Evolutionary conservation across 2,797 vertebrate species (phyloP).

Genomic region (Typhlichthys subterraneus): DNA sequence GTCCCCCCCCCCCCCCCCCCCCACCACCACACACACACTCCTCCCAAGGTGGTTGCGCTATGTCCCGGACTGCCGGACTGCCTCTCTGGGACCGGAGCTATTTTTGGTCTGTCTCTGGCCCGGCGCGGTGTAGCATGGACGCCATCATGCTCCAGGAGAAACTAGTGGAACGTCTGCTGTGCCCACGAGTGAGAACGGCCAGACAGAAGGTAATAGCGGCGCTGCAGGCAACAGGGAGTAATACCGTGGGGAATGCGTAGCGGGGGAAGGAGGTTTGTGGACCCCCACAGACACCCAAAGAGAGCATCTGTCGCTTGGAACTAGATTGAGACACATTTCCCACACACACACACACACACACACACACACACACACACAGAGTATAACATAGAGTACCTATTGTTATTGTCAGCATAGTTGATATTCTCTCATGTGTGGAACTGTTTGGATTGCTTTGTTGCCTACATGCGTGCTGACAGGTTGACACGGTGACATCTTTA

Average conservation of each 20-base stretch:
- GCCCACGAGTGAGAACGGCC: constrained; percentile 87
- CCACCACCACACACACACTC: no score
- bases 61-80: constrained; percentile 22
- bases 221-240: constrained; percentile 13
- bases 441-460: constrained; percentile 2
- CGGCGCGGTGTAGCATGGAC: constrained; percentile 83
- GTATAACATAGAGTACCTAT: background rate
- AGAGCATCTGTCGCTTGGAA: background rate
- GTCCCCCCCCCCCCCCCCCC: no score
- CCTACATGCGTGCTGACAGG: background rate
- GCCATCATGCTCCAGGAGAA: constrained; percentile 94
- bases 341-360: background rate
- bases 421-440: constrained; percentile 1
- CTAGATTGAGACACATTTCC: background rate
- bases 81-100: constrained; percentile 49
- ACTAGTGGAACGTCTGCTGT: constrained; percentile 92
- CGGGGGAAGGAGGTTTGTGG: background rate
- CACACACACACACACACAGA: background rate
- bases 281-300: background rate
- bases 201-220: constrained; percentile 85
- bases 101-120: constrained; percentile 48
- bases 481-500: constrained; percentile 26
- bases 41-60: constrained; percentile 7
- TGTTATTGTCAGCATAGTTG: no score
- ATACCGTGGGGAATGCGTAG: background rate